A percentile compares a stretch with the other conserved stretches of the same genome.
Conservation (phyloP, 2,113 vertebrate species). For the Ivindomyrus marchei region DNA sequence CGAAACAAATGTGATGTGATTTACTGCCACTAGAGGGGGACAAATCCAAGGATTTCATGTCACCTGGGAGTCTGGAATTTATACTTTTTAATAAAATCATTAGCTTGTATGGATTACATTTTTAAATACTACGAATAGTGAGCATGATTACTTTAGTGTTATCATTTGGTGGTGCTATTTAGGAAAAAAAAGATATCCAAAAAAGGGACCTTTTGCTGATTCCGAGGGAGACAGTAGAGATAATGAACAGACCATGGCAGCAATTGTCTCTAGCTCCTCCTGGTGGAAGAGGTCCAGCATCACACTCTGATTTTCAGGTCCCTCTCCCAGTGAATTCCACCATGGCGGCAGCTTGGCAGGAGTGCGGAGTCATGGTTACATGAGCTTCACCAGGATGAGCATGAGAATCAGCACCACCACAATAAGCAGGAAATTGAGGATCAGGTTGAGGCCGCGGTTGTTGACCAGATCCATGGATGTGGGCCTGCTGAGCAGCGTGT, state of each 20-base stretch:
- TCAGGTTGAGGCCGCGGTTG: constrained; percentile 62
- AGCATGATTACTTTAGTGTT: not conserved
- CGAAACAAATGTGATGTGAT: not conserved
- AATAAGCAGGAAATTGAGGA: constrained; percentile 71
- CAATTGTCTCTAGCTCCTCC: not conserved
- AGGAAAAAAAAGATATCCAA: not conserved
- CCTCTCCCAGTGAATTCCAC: constrained; percentile 1
- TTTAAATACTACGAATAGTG: not conserved
- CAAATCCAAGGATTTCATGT: not conserved
- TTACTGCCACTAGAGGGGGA: constrained; percentile 13
- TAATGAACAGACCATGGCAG: not conserved
- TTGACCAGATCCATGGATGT: constrained; percentile 58
- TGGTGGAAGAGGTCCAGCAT: not conserved
- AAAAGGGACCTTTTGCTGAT: not conserved
- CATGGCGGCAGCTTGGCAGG: constrained; percentile 15
- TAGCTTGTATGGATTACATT: not conserved
- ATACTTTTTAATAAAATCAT: not conserved
- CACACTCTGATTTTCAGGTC: not conserved
- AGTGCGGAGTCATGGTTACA: constrained; percentile 41
- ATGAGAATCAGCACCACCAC: constrained; percentile 61
- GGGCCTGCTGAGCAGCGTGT: not conserved
- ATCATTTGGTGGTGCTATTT: not conserved
- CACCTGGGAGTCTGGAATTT: not conserved
- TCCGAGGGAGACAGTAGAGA: not conserved
- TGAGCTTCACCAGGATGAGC: constrained; percentile 68